Conservation (phyloP, 2,797 vertebrate genomes). For the Tenualosa thibaudeaui region DNA sequence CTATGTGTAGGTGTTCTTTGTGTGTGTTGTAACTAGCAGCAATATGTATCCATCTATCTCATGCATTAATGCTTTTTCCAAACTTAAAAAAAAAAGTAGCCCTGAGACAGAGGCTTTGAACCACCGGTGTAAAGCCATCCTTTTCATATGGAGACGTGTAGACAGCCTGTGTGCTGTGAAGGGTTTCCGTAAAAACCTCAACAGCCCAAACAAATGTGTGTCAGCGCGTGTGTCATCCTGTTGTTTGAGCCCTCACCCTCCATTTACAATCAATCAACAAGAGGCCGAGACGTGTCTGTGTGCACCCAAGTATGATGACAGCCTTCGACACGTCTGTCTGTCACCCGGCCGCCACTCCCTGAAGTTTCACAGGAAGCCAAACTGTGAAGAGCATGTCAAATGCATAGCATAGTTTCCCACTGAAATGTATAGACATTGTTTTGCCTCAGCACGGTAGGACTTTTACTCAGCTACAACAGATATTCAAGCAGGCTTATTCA, state of each 20-base stretch:
- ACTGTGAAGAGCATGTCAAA: not conserved
- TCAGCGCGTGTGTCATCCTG: conserved; percentile 13
- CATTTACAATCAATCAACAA: conserved; percentile 18
- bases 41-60: not conserved
- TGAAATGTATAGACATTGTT: not conserved
- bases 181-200: not conserved
- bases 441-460: not conserved
- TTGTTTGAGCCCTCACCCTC: not conserved
- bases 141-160: not conserved
- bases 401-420: not conserved
- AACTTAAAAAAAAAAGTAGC: not conserved
- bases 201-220: not conserved
- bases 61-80: not conserved
- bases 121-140: not conserved
- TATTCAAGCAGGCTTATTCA: not conserved
- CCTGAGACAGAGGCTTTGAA: not conserved
- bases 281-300: not conserved
- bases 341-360: not conserved
- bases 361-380: not conserved
- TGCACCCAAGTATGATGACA: conserved; percentile 41
- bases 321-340: conserved; percentile 46
- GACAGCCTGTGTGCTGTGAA: not conserved
- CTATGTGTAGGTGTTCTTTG: not conserved
- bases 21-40: not conserved
- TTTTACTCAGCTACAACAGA: not conserved